Conservation (phyloP, 2,888 invertebrate species). For the Crepidodera aurea region DNA sequence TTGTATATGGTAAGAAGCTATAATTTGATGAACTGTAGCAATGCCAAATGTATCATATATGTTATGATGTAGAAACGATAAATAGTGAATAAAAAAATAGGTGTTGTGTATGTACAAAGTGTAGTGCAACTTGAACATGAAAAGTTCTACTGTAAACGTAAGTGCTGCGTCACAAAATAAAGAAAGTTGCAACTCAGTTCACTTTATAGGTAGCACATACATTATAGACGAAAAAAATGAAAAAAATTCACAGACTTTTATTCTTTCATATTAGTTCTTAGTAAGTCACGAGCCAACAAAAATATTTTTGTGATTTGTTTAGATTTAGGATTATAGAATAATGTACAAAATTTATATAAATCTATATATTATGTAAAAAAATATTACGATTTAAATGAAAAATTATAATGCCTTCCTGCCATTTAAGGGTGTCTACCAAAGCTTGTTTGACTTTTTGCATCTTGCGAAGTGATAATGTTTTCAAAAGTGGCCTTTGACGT, state of each 20-base stretch:
- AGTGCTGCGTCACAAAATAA: conserved; percentile 50
- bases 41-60: conserved; percentile 63
- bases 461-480: conserved; percentile 60
- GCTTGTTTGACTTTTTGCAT: conserved; percentile 58
- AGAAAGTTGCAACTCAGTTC: conserved; percentile 49
- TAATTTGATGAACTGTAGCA: conserved; percentile 53
- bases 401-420: conserved; percentile 70
- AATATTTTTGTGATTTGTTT: conserved; percentile 66
- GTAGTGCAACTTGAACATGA: conserved; percentile 56
- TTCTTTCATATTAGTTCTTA: conserved; percentile 51
- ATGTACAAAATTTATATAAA: conserved; percentile 66
- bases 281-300: conserved; percentile 58
- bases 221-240: conserved; percentile 8
- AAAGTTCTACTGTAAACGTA: conserved; percentile 33
- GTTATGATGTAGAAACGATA: conserved; percentile 58
- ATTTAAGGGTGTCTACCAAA: conserved; percentile 67
- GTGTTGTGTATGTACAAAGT: conserved; percentile 61
- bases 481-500: conserved; percentile 62
- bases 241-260: conserved; percentile 48
- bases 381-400: conserved; percentile 62
- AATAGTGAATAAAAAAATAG: conserved; percentile 54
- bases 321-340: conserved; percentile 61
- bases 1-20: conserved; percentile 42
- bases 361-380: conserved; percentile 60
- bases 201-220: conserved; percentile 53